phyloP scores from a whole-genome alignment of 2,113 vertebrate genomes.

The Grantiella picta region DNA sequence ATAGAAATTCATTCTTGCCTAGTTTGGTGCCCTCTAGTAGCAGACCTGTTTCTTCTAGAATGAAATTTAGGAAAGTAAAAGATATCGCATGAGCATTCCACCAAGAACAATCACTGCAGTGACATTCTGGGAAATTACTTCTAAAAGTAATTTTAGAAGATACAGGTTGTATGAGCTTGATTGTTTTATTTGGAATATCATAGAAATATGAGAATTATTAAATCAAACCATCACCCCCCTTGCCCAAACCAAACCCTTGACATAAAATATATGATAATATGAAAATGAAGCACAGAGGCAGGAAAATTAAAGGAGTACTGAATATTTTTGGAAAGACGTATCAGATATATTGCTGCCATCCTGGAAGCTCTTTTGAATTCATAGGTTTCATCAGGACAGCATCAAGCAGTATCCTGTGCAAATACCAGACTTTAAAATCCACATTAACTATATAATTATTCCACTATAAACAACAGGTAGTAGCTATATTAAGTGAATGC shows the following conservation, averaged over 20 bases:
- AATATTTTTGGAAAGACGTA: accelerated
- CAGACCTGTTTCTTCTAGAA: neutral
- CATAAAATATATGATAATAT: neutral
- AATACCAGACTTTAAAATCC: neutral
- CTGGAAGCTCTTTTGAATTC: neutral
- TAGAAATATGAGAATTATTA: neutral
- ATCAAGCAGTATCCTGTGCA: neutral
- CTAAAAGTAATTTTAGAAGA: neutral
- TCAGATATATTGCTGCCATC: neutral
- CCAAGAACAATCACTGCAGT: neutral
- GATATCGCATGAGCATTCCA: neutral
- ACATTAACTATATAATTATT: neutral
- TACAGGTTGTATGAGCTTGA: neutral
- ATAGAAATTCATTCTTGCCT: neutral
- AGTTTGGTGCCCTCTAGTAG: neutral
- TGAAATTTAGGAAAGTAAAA: neutral
- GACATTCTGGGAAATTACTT: neutral
- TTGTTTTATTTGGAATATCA: neutral
- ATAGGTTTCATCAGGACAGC: neutral
- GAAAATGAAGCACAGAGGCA: neutral
- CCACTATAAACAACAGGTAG: neutral
- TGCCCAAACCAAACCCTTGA: neutral
- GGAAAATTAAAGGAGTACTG: neutral
- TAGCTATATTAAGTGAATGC: neutral
- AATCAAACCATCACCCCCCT: neutral